phyloP scores from a whole-genome alignment of 2,888 invertebrate species.

The Agrenia bidenticulata region DNA sequence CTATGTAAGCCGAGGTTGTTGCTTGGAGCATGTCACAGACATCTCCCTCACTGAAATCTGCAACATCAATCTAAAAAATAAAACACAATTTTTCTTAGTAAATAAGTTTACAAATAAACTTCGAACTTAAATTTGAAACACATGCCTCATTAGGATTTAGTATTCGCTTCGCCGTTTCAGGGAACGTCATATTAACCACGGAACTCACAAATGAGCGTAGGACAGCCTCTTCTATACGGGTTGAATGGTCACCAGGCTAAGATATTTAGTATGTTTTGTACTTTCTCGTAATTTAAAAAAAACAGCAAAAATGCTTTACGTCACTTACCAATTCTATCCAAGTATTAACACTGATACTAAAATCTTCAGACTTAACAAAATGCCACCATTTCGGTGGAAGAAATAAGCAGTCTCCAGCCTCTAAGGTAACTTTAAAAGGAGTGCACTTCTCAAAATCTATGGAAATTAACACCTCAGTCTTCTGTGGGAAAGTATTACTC shows the following conservation, averaged over 20 bases:
- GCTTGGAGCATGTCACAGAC: constrained; percentile 34
- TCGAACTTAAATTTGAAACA: constrained; percentile 3
- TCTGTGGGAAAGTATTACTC: too few species aligned
- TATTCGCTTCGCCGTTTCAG: constrained; percentile 35
- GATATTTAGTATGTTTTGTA: neutral
- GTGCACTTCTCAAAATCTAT: constrained; percentile 40
- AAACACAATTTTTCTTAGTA: too few species aligned
- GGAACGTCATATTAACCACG: constrained; percentile 36
- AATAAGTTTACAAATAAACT: neutral
- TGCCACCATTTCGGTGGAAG: constrained; percentile 97
- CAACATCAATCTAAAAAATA: constrained; percentile 38
- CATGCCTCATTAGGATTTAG: constrained; percentile 50
- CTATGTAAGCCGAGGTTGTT: constrained; percentile 25
- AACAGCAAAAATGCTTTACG: too few species aligned
- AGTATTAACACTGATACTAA: constrained; percentile 67
- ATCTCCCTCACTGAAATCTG: constrained; percentile 35
- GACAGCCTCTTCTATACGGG: constrained; percentile 66
- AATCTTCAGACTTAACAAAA: constrained; percentile 74
- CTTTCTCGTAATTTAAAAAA: too few species aligned
- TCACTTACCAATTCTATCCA: constrained; percentile 79
- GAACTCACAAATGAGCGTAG: constrained; percentile 66
- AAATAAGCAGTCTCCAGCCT: constrained; percentile 82
- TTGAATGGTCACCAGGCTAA: constrained; percentile 60
- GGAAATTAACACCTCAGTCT: neutral
- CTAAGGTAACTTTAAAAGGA: constrained; percentile 57